Evolutionary conservation across 2,888 invertebrate species (phyloP), one percentile per base, ranked within the genome.

Genomic region (Dasypolia templi): DNA sequence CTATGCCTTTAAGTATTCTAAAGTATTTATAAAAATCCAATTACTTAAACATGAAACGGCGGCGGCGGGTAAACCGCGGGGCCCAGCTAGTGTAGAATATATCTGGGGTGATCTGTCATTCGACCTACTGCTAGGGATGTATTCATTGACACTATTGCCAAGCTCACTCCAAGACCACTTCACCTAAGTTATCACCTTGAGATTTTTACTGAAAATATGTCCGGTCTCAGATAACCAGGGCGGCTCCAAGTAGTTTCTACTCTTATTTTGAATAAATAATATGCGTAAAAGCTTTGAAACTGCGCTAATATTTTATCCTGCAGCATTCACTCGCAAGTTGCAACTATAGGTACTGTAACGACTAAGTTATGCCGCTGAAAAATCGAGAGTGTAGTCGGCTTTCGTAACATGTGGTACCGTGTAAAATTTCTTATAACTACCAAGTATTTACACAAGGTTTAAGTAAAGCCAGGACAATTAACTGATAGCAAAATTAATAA

Each of bases 261-360:
- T 92, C 92, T 92, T 91, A 92, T 89, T 92, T 81, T 94, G 93
- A 94, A 94, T 94, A 94, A 94, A 92, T 94, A 94, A 94, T 94
- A 91, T 87, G 89, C 90, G 90, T 94, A 93, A 94, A 94, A 94
- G 94, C 94, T 92, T 92, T 89, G 90, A 91, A 93, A 92, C 91
- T 89, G 90, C 86, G 87, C 89, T 90, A 88, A 92, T 92, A 92
- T 91, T 92, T 92, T 90, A 92, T 88, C 88, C 81, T 84, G 79
- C 86, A 86, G 83, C 73, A 83, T 81, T 79, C 72, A 78, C 77
- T 77, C 58, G 77, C 59, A 78, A 75, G 78, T 64, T 80, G 78
- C 81, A 85, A 83, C 80, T 74, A 78, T 63, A n/a, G n/a, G n/a
- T n/a, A 71, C 72, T 62, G 51, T 75, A 82, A 79, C 74, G 76